phyloP scores from a whole-genome alignment of 2,888 invertebrate genomes.

The Tromatobia lineatoria region DNA sequence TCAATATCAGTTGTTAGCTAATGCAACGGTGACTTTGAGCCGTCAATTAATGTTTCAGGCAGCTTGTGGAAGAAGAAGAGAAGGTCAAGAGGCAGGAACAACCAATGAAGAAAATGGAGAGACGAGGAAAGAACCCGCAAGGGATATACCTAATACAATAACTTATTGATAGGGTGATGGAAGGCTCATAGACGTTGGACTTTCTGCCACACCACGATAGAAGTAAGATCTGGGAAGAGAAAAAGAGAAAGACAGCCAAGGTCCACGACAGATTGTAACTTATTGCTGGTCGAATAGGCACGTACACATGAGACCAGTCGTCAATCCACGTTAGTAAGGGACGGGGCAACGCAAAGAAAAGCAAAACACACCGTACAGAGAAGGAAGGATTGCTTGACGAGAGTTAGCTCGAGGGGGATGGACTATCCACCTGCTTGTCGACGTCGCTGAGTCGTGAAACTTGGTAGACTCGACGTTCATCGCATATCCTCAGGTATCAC shows the following conservation, averaged over 20 bases:
- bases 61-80: background rate
- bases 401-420: conserved; percentile 35
- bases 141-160: conserved; percentile 44
- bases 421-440: conserved; percentile 47
- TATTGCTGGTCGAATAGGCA: conserved; percentile 50
- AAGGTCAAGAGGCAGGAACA: conserved; percentile 1
- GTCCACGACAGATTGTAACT: conserved; percentile 64
- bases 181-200: conserved; percentile 6
- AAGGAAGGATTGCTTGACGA: conserved; percentile 50
- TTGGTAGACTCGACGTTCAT: conserved; percentile 54
- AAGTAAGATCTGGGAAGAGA: background rate
- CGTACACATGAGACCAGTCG: conserved; percentile 24
- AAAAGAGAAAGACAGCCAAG: conserved; percentile 24
- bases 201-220: background rate
- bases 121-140: conserved; percentile 29
- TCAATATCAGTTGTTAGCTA: background rate
- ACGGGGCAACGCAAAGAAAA: conserved; percentile 19
- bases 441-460: conserved; percentile 45
- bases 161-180: conserved; percentile 57
- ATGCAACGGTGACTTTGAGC: background rate
- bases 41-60: conserved; percentile 44
- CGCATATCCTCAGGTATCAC: conserved; percentile 57
- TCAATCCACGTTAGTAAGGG: conserved; percentile 42
- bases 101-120: background rate
- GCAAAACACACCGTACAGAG: conserved; percentile 8